phyloP scores from a whole-genome alignment of 2,888 invertebrate genomes.

The Drosophila paucipuncta region DNA sequence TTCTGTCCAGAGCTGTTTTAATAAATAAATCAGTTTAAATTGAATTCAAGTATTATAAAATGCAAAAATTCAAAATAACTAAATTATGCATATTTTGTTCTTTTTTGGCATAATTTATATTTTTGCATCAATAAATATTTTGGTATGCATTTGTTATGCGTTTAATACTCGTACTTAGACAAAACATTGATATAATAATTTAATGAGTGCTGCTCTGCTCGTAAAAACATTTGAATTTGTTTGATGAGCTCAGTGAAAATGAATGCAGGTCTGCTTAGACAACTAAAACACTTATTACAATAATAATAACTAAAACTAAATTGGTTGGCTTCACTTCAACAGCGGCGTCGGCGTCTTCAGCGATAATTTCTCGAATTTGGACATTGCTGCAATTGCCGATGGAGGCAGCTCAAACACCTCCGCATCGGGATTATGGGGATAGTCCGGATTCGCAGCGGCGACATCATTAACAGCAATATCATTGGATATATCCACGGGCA shows the following conservation, averaged over 20 bases:
- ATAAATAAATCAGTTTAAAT: background rate
- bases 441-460: constrained; percentile 80
- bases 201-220: constrained; percentile 32
- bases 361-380: constrained; percentile 80
- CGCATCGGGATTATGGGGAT: constrained; percentile 84
- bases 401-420: constrained; percentile 78
- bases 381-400: constrained; percentile 40
- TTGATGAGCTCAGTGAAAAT: constrained; percentile 28
- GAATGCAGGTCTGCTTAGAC: constrained; percentile 31
- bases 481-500: constrained; percentile 84
- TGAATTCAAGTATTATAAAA: background rate
- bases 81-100: background rate
- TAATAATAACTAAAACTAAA: constrained; percentile 18
- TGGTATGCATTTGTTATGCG: constrained; percentile 27
- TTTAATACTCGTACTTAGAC: constrained; percentile 48
- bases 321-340: constrained; percentile 34
- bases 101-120: constrained; percentile 18
- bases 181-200: constrained; percentile 47
- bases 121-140: constrained; percentile 62
- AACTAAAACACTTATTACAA: constrained; percentile 52
- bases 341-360: constrained; percentile 42
- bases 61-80: background rate
- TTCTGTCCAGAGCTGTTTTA: background rate
- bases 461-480: constrained; percentile 85
- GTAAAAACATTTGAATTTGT: constrained; percentile 2